Base-by-base conservation (phyloP, 1,140 invertebrate genomes). In the Drosophila novamexicana region DNA sequence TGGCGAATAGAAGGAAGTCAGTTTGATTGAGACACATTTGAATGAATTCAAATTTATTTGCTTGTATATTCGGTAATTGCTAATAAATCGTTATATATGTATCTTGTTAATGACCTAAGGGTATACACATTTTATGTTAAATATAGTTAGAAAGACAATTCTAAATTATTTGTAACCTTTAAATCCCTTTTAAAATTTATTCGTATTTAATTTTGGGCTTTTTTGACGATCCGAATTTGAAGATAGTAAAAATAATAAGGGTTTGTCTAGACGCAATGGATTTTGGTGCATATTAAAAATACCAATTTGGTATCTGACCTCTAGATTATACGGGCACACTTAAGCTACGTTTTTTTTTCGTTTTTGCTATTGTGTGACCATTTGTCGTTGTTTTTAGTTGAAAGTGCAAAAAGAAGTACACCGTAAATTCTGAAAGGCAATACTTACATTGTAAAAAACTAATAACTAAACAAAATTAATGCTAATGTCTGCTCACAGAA, bases 1-100 rank as follows among this genome's bases (percentile, higher is more conserved):
- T 98, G 39, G 95, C 95, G 77, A 94, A 95, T 56, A 72, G 91
- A 1, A 91, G 76, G 12, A 86, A 81, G 42, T 37, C 52, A 9
- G 37, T 57, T 42, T 71, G 52, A 52, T 5, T 12, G 32, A 9
- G 44, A 8, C 22, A 16, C 32, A 12, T 6, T 36, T 8, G 7
- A 10, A 12, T 29, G 10, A 12, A 34, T 18, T 40, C 16, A 56
- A 62, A 64, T 42, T 63, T n/a, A 22, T 10, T 18, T 59, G 36
- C 14, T 34, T 49, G 32, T 73, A 61, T 10, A 62, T 47, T 57
- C 32, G 29, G 29, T 49, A 73, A 67, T 59, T 73, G 42, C 40
- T 53, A 68, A 54, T 45, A 40, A 42, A 32, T 47, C 29, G 56
- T 73, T 68, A 37, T 61, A 68, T 59, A 59, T 59, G 37, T 71